Evolutionary conservation across 2,113 vertebrate species (phyloP).

Genomic region (Chiloscyllium plagiosum): DNA sequence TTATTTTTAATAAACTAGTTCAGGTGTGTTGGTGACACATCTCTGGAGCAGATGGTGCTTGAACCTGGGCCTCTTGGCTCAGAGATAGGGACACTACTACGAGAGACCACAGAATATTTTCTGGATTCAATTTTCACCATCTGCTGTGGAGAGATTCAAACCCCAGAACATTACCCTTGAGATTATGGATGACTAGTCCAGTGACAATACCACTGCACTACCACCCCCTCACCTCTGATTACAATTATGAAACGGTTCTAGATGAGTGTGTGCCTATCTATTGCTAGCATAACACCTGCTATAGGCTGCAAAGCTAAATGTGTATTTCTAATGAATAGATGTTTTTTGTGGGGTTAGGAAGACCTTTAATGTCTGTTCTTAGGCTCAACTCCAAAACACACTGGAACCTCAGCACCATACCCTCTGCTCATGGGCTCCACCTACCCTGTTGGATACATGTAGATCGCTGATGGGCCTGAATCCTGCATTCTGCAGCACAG

Average conservation of each 20-base stretch:
- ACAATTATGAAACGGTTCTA: not conserved
- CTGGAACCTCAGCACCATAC: not conserved
- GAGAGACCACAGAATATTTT: too few species aligned
- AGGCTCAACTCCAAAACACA: not conserved
- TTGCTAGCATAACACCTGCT: not conserved
- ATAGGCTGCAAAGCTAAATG: not conserved
- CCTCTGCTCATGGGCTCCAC: not conserved
- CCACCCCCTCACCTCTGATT: too few species aligned
- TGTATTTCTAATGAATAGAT: not conserved
- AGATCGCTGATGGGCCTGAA: not conserved
- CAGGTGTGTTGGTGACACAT: too few species aligned
- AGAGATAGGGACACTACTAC: too few species aligned
- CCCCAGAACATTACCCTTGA: too few species aligned
- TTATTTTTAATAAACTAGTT: too few species aligned
- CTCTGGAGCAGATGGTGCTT: too few species aligned
- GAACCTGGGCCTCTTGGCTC: too few species aligned
- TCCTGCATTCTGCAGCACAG: not conserved
- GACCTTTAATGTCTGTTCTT: not conserved
- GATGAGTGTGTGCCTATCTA: not conserved
- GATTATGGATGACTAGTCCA: too few species aligned
- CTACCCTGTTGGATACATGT: not conserved
- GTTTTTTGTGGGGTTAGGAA: not conserved
- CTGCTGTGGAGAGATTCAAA: too few species aligned
- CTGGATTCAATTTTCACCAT: too few species aligned
- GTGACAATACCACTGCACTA: too few species aligned